Conservation (phyloP, 1,140 invertebrate genomes). For the Mycetomoellerius zeteki region DNA sequence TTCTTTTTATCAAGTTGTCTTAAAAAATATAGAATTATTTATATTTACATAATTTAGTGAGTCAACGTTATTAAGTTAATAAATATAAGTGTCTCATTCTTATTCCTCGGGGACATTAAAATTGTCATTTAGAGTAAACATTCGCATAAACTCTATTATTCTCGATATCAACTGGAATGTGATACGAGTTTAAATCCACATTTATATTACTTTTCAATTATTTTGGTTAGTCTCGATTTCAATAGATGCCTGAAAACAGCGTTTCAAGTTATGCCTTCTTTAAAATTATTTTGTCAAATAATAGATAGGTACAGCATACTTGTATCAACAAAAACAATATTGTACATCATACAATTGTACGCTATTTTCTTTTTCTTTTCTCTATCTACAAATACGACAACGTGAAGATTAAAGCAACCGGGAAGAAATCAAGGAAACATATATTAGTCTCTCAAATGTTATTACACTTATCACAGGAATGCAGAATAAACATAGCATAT, state of each 20-base stretch:
- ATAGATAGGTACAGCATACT: background rate
- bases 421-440: background rate
- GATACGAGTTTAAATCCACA: background rate
- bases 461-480: conserved; percentile 51
- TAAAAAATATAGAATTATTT: background rate
- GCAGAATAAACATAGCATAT: background rate
- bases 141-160: conserved; percentile 19
- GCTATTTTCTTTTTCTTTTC: background rate
- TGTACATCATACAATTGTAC: conserved; percentile 11
- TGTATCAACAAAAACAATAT: conserved; percentile 13
- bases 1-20: background rate
- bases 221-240: conserved; percentile 22
- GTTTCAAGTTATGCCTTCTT: conserved; percentile 14
- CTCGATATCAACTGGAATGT: conserved; percentile 14
- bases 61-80: background rate
- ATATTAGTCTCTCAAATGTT: background rate
- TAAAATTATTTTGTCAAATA: conserved; percentile 13
- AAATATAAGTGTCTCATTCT: background rate
- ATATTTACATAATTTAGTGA: background rate
- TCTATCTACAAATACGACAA: background rate
- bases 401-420: conserved; percentile 4
- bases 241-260: background rate
- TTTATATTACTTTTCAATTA: conserved; percentile 28
- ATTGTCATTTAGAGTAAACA: conserved; percentile 9
- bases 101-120: conserved; percentile 26